Evolutionary conservation across 2,888 invertebrate genomes (phyloP).

Genomic region (Ectemnius cavifrons): DNA sequence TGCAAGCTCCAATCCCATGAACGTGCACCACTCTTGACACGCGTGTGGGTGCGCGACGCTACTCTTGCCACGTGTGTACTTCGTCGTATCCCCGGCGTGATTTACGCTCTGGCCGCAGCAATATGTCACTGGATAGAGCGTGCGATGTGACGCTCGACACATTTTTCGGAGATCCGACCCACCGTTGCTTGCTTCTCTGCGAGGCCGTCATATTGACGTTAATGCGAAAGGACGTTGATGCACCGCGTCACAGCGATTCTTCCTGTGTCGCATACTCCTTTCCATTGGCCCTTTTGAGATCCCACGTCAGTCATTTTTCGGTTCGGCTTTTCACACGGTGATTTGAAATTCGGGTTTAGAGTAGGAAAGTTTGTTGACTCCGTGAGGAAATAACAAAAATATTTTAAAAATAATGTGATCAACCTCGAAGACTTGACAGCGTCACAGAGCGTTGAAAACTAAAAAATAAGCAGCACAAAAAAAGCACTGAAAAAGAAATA

Average conservation of each 20-base stretch:
- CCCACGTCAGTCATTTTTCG: too few species aligned
- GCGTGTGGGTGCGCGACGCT: conserved; percentile 12
- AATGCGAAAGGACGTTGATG: background rate
- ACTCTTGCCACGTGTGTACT: conserved; percentile 39
- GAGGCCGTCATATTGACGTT: too few species aligned
- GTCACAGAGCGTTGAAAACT: too few species aligned
- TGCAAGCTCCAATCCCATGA: background rate
- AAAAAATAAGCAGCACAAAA: too few species aligned
- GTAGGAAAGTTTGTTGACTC: too few species aligned
- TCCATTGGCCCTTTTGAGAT: background rate
- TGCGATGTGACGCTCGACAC: conserved; percentile 23
- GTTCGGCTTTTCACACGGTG: too few species aligned
- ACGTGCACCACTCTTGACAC: too few species aligned
- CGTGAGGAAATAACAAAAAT: too few species aligned
- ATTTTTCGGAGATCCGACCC: conserved; percentile 15
- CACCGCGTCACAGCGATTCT: background rate
- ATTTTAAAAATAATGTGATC: too few species aligned
- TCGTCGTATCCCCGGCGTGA: conserved; percentile 57
- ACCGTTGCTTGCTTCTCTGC: background rate
- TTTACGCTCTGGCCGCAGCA: conserved; percentile 51
- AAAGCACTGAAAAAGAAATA: too few species aligned
- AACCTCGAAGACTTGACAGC: too few species aligned
- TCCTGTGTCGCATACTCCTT: background rate
- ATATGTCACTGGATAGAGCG: conserved; percentile 46
- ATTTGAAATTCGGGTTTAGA: too few species aligned